Evolutionary conservation across 2,797 vertebrate species (phyloP).

Genomic region (Benthosema pterotum): DNA sequence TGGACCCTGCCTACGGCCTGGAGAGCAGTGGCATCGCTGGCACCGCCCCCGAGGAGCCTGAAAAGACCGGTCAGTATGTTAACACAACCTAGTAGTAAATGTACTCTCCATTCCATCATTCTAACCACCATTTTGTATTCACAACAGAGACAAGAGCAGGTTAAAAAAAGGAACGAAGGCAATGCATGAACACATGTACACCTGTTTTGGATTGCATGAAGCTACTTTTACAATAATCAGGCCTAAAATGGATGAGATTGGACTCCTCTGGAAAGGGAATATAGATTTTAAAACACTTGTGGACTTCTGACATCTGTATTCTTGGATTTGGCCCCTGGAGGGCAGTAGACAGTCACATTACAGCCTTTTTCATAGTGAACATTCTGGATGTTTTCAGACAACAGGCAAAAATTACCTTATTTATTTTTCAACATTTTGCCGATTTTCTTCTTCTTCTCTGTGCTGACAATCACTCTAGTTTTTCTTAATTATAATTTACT

Average conservation of each 20-base stretch:
- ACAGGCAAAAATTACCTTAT: background rate
- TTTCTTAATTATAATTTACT: too few relatives aligned
- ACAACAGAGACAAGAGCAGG: too few relatives aligned
- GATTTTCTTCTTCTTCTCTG: too few relatives aligned
- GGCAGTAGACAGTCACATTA: conserved; percentile 44
- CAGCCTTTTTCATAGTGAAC: conserved; percentile 4
- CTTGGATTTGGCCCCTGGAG: conserved; percentile 33
- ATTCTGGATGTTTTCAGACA: background rate
- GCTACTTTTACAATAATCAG: too few relatives aligned
- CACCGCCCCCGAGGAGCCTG: conserved; percentile 91
- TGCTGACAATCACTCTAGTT: too few relatives aligned
- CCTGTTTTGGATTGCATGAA: too few relatives aligned
- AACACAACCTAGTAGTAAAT: too few relatives aligned
- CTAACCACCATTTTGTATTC: too few relatives aligned
- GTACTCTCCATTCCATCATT: too few relatives aligned
- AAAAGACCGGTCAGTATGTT: conserved; percentile 89
- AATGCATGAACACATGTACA: too few relatives aligned
- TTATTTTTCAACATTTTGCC: background rate
- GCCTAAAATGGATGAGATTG: too few relatives aligned
- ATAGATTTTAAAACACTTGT: background rate
- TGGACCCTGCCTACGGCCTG: conserved; percentile 90
- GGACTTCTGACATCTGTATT: background rate
- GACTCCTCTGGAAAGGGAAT: background rate
- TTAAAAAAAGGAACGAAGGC: too few relatives aligned
- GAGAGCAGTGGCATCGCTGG: conserved; percentile 98